Evolutionary conservation across 2,888 invertebrate genomes (phyloP).

Genomic region (Zhuqinia jingwanae): DNA sequence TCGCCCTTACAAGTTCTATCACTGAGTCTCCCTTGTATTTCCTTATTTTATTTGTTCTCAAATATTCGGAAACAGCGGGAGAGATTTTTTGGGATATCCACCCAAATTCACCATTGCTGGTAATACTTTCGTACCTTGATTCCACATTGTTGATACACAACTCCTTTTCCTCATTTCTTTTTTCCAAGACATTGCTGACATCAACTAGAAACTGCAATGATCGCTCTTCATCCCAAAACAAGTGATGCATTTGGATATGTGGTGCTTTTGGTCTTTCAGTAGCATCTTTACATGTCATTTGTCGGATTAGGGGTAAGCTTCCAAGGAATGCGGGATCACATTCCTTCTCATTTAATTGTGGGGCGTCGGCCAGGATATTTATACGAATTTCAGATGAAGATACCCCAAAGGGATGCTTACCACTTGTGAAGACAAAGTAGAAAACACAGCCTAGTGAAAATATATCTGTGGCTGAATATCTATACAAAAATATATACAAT

Average conservation of each 20-base stretch:
- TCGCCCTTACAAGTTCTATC: background rate
- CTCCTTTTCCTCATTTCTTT: background rate
- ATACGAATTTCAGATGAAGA: background rate
- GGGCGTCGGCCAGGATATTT: background rate
- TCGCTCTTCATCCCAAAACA: conserved; percentile 2
- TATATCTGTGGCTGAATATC: background rate
- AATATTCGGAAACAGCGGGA: background rate
- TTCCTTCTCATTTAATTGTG: no score
- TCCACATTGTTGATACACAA: background rate
- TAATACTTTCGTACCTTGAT: background rate
- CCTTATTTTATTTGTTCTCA: background rate
- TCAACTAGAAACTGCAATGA: conserved; percentile 7
- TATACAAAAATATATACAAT: background rate
- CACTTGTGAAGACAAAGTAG: background rate
- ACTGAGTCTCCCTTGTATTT: background rate
- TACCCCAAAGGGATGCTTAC: background rate
- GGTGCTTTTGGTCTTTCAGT: background rate
- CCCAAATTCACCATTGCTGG: background rate
- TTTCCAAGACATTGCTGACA: background rate
- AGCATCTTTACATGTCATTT: background rate
- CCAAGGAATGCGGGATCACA: no score
- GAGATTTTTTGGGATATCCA: background rate
- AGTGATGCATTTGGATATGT: background rate
- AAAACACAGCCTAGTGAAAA: background rate
- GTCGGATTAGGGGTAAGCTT: background rate